These are phyloP conservation scores for Panzeria rudis DNA, from an alignment of 2,888 invertebrate genomes.

Conservation along the genomic window DNA sequence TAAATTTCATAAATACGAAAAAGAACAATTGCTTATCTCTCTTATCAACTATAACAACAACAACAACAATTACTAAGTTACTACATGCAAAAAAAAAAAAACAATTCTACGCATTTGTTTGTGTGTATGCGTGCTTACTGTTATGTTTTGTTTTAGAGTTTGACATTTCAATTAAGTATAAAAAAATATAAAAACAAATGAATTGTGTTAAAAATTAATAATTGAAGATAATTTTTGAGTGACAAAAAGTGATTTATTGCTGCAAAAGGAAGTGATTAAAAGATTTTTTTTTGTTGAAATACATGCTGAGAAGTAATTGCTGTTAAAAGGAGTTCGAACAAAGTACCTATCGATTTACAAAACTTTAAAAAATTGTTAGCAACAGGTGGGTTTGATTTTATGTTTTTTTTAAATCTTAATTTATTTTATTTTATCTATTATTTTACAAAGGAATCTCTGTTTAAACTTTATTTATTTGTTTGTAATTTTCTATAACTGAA, in stretches of 20 bases:
- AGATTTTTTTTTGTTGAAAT: not conserved
- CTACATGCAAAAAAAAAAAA: not conserved
- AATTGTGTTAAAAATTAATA: conserved; percentile 43
- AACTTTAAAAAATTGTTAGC: not conserved
- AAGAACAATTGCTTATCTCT: conserved; percentile 10
- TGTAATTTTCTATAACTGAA: no score
- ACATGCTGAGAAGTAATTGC: not conserved
- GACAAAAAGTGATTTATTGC: conserved; percentile 26
- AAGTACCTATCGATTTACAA: not conserved
- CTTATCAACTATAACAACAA: not conserved
- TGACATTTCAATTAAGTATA: not conserved
- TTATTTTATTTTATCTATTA: not conserved
- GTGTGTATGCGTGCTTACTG: not conserved
- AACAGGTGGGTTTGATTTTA: conserved; percentile 46
- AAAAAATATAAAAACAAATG: conserved; percentile 19
- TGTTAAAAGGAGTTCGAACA: not conserved
- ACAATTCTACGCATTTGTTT: not conserved
- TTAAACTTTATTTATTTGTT: conserved; percentile 9
- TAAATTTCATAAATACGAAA: conserved; percentile 1
- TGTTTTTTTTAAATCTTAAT: not conserved
- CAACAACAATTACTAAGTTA: not conserved
- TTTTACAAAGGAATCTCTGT: conserved; percentile 48
- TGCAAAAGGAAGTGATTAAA: conserved; percentile 26
- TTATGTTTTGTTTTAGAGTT: not conserved
- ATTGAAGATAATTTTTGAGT: conserved; percentile 5